Evolutionary conservation across 2,113 vertebrate species (phyloP), one percentile per base, ranked within the genome.

Genomic region (Tylochromis polylepis): DNA sequence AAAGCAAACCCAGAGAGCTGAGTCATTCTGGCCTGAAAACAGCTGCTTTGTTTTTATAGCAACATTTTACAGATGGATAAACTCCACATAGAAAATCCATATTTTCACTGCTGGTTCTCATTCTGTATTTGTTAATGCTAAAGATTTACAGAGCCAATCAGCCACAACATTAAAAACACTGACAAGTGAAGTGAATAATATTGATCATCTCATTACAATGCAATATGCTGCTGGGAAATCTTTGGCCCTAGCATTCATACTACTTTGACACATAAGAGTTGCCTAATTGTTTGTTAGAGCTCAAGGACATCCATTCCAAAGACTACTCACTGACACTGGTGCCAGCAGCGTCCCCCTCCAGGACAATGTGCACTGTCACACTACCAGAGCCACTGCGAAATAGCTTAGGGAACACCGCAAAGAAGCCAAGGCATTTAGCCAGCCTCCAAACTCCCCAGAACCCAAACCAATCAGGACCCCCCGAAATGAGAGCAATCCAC

Each of bases 11-110:
- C 58, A 46, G 53, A 67, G 60, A 72, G 75, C 86, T 78, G 86
- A 91, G 87, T 88, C 91, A 87, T 55, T 34, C 10, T 46, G 85
- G 8, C 36, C 62, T 70, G 5, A 8, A 79, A 88, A 49, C 41
- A 24, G 72, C 82, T 41, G 43, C 46, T 77, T 53, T 51, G 43
- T n/a, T 77, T 77, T 77, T 53, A 53, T 34, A 53, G 72, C 46
- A 31, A n/a, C 27, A 0, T 53, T 77, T 77, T n/a, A 31, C 72
- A 77, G 46, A 53, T n/a, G 15, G 5, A 49, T 14, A 9, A 34
- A 46, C 49, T 22, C 9, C 14, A 34, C 79, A 38, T 18, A 8
- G 56, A 56, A 57, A 70, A 49, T 18, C 8, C 18, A 58, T 9
- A 38, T 46, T n/a, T 36, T 20, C 43, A 41, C 36, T 8, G 3